A percentile compares a stretch with the other conserved stretches of the same genome.
These are phyloP conservation scores for Blera fallax DNA, from an alignment of 2,888 invertebrate genomes.

Conservation along the genomic window DNA sequence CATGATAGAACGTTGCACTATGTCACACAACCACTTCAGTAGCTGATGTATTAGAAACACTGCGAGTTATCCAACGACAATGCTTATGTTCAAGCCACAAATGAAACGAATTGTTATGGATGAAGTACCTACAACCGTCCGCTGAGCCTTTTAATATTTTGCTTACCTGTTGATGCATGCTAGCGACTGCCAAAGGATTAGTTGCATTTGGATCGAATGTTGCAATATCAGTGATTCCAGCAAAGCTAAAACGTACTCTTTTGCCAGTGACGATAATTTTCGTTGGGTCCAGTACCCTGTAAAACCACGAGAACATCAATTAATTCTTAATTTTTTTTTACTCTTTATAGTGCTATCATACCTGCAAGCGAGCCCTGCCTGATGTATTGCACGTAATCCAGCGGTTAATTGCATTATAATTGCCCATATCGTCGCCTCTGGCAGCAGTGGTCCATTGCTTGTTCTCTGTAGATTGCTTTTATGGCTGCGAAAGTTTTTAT, in stretches of 20 bases:
- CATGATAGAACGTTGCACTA: no score
- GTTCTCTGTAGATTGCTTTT: conserved; percentile 81
- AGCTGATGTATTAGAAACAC: no score
- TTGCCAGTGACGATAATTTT: conserved; percentile 93
- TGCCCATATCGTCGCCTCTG: conserved; percentile 97
- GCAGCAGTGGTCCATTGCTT: conserved; percentile 89
- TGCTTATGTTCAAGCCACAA: no score
- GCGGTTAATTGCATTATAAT: conserved; percentile 97
- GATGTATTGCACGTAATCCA: conserved; percentile 95
- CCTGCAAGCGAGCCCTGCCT: conserved; percentile 86
- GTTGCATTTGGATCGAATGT: conserved; percentile 87
- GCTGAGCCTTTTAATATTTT: neutral
- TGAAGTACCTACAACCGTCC: no score
- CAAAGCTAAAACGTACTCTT: conserved; percentile 91
- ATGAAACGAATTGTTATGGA: no score
- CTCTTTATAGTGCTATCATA: conserved; percentile 75
- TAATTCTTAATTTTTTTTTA: neutral
- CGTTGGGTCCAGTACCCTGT: conserved; percentile 93
- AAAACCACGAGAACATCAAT: conserved; percentile 20
- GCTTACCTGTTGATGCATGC: conserved; percentile 86
- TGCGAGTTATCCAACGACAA: no score
- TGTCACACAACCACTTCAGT: no score
- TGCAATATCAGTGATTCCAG: conserved; percentile 91
- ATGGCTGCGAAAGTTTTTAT: conserved; percentile 77
- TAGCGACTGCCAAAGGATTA: conserved; percentile 86